These are phyloP conservation scores for Koerneria pararmatus DNA, from an alignment of 2,888 invertebrate species.

Conservation along the genomic window DNA sequence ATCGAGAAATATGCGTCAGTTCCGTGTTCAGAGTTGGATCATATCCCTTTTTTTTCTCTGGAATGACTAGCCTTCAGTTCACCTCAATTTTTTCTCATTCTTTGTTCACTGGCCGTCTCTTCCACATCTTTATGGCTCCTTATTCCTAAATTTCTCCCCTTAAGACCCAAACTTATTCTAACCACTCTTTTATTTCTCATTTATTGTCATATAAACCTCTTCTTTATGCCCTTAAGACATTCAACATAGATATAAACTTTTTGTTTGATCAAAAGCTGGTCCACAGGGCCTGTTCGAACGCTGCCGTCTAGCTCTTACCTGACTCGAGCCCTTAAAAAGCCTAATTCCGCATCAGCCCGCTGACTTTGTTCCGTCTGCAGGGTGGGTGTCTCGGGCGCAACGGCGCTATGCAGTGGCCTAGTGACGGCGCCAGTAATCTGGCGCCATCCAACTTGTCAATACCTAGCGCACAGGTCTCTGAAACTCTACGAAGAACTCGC, in stretches of 20 bases:
- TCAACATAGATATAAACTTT: too few species aligned
- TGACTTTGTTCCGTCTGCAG: conserved; percentile 23
- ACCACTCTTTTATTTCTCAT: too few species aligned
- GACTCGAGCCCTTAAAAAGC: conserved; percentile 1
- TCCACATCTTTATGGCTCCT: background rate
- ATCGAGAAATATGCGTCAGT: conserved; percentile 64
- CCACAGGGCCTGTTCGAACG: background rate
- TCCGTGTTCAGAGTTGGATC: conserved; percentile 18
- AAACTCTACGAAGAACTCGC: conserved; percentile 74
- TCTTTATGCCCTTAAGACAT: too few species aligned
- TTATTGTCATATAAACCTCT: too few species aligned
- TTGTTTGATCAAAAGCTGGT: conserved; percentile 9
- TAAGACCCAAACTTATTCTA: too few species aligned
- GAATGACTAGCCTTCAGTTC: background rate
- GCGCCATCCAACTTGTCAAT: conserved; percentile 63
- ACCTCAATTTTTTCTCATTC: background rate
- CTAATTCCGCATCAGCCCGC: background rate
- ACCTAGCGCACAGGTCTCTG: conserved; percentile 76
- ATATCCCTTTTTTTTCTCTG: conserved; percentile 24
- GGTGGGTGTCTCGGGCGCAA: conserved; percentile 71
- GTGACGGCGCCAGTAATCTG: conserved; percentile 75
- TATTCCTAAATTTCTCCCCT: too few species aligned
- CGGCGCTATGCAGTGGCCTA: conserved; percentile 73
- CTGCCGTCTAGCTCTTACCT: background rate
- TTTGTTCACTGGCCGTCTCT: background rate